These are phyloP conservation scores for Iguana delicatissima DNA, from an alignment of 2,797 vertebrate genomes.

Conservation along the genomic window DNA sequence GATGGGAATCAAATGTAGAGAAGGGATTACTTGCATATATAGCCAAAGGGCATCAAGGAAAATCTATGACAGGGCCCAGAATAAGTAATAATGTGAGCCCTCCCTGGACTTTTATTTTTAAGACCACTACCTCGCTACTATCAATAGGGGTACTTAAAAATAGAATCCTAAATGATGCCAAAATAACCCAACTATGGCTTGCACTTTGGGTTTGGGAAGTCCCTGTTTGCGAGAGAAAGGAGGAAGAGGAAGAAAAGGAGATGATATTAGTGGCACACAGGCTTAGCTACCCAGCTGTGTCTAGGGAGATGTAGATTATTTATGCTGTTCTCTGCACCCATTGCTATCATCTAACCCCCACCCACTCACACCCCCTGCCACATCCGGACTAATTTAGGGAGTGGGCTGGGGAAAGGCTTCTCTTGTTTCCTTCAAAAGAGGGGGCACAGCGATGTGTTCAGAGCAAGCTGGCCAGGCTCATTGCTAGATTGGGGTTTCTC, in stretches of 20 bases:
- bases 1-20: slow-evolving; percentile 6
- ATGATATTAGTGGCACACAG: not conserved
- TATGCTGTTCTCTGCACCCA: slow-evolving; percentile 16
- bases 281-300: not conserved
- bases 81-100: not conserved
- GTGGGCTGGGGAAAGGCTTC: slow-evolving; percentile 25
- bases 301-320: slow-evolving; percentile 18
- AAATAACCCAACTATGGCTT: not conserved
- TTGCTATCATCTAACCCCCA: not conserved
- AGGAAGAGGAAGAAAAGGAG: not conserved
- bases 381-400: slow-evolving; percentile 6
- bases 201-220: slow-evolving; percentile 11
- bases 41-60: not conserved
- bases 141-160: slow-evolving; percentile 40
- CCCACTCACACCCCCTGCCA: slow-evolving; percentile 9
- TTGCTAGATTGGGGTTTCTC: slow-evolving; percentile 30
- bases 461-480: not conserved
- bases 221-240: not conserved
- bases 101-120: slow-evolving; percentile 24
- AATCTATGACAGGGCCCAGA: not conserved
- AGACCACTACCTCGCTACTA: slow-evolving; percentile 28
- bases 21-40: not conserved
- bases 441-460: not conserved
- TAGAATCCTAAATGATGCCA: slow-evolving; percentile 38
- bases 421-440: slow-evolving; percentile 34